These are phyloP conservation scores for Tetramorium alpestre DNA, from an alignment of 1,140 invertebrate genomes.

Conservation along the genomic window DNA sequence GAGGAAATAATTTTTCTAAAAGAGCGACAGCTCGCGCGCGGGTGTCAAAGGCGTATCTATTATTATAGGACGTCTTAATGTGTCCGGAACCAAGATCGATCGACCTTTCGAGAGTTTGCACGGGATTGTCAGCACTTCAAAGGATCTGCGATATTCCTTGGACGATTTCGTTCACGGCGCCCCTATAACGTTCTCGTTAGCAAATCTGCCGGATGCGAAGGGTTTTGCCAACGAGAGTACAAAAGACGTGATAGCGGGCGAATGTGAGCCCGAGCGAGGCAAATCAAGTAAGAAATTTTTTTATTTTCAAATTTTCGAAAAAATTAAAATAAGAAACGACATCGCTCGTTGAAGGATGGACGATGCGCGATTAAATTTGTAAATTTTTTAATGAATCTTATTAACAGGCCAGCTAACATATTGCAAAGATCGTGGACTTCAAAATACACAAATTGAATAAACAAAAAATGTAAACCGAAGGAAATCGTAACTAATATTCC, in stretches of 20 bases:
- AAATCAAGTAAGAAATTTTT: background rate
- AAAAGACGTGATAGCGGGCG: slow-evolving; percentile 4
- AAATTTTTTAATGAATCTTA: background rate
- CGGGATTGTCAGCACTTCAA: slow-evolving; percentile 61
- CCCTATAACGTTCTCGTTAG: slow-evolving; percentile 56
- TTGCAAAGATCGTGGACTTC: background rate
- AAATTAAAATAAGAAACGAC: no score
- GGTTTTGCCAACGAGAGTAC: background rate
- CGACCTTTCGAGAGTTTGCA: slow-evolving; percentile 50
- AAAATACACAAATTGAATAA: background rate
- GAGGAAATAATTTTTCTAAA: slow-evolving; percentile 67
- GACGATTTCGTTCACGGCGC: background rate
- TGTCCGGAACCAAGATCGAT: slow-evolving; percentile 75
- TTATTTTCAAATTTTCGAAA: background rate
- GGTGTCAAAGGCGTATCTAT: slow-evolving; percentile 22
- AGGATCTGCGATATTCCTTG: slow-evolving; percentile 53
- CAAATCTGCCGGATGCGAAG: slow-evolving; percentile 25
- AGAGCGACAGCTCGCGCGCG: background rate
- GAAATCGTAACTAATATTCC: background rate
- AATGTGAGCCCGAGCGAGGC: background rate
- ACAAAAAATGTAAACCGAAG: background rate
- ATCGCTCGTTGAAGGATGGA: background rate
- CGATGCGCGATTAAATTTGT: background rate
- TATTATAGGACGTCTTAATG: slow-evolving; percentile 55
- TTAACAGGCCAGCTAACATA: no score